Conservation (phyloP, 2,797 vertebrate species). For the Arctocebus calabarensis region DNA sequence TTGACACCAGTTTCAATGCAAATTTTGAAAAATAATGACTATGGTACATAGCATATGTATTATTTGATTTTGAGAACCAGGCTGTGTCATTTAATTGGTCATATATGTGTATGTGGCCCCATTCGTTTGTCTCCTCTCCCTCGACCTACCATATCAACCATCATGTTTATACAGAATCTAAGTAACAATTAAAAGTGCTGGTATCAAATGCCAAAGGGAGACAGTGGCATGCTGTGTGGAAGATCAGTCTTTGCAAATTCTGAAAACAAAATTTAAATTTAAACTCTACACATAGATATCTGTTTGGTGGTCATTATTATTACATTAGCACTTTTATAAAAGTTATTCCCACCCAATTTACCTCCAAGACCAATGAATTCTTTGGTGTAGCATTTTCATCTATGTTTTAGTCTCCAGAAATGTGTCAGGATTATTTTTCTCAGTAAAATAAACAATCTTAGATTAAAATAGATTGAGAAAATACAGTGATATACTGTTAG, state of each 20-base stretch:
- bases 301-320: background rate
- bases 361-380: background rate
- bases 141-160: background rate
- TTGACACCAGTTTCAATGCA: background rate
- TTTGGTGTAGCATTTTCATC: background rate
- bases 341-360: background rate
- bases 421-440: background rate
- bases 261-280: background rate
- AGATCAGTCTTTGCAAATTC: background rate
- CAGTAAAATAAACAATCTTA: background rate
- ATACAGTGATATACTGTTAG: background rate
- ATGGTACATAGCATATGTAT: background rate
- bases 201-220: background rate
- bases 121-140: background rate
- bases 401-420: background rate
- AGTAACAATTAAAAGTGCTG: background rate
- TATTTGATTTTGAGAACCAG: constrained; percentile 37
- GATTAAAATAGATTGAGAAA: background rate
- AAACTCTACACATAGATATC: background rate
- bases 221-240: background rate
- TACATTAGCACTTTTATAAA: background rate
- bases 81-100: background rate
- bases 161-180: background rate
- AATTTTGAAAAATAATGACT: constrained; percentile 35
- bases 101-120: background rate